Evolutionary conservation across 64 coral and sea anemone species (phyloP).

Genomic region (Dendronephthya gigantea): DNA sequence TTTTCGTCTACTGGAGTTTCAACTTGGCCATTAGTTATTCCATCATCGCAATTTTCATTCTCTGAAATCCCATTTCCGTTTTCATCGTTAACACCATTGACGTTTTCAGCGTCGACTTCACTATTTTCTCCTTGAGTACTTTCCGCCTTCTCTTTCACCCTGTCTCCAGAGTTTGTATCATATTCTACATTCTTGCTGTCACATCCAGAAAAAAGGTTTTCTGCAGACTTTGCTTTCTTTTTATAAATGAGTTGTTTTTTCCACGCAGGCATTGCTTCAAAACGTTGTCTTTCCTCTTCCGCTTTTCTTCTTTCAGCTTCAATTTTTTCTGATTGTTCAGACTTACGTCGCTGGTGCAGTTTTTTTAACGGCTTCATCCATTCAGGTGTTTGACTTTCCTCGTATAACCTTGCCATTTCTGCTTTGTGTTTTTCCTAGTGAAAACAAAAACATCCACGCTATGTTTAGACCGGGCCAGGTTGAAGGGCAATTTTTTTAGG

Average conservation of each 20-base stretch:
- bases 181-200: background rate
- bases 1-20: too few species aligned
- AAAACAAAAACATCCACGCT: background rate
- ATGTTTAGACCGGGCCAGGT: too few species aligned
- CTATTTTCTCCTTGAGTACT: background rate
- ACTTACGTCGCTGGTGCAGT: background rate
- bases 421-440: background rate
- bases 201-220: background rate
- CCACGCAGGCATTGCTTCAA: background rate
- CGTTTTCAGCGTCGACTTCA: background rate
- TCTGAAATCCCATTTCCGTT: background rate
- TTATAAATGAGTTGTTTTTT: background rate
- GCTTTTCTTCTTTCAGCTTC: background rate
- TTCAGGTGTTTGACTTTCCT: background rate
- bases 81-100: background rate
- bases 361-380: background rate
- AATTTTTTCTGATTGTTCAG: constrained; percentile 5
- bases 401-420: background rate
- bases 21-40: too few species aligned
- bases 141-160: background rate
- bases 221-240: background rate
- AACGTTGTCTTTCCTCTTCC: background rate
- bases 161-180: background rate
- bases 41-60: too few species aligned
- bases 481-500: too few species aligned